phyloP scores from a whole-genome alignment of 2,797 vertebrate genomes.

The Sebastes melanostomus region DNA sequence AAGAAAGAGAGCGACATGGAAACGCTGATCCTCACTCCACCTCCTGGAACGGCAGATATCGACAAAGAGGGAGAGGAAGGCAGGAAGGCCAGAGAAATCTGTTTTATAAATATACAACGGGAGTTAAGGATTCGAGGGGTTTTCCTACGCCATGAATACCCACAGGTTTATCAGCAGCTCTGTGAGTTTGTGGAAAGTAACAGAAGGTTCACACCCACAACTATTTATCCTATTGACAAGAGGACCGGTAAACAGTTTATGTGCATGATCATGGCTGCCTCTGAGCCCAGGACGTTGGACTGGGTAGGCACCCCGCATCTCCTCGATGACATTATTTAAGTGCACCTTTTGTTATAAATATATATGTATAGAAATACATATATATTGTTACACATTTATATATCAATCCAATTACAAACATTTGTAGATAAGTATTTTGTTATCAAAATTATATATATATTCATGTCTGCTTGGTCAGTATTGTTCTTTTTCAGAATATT shows the following conservation, averaged over 20 bases:
- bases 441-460: constrained; percentile 68
- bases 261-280: constrained; percentile 99
- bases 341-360: constrained; percentile 76
- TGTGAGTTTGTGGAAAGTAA: constrained; percentile 97
- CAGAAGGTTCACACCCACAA: constrained; percentile 95
- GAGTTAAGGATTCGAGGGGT: constrained; percentile 95
- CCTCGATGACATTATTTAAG: constrained; percentile 95
- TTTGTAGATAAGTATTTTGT: constrained; percentile 85
- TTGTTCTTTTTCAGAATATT: constrained; percentile 77
- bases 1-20: constrained; percentile 94
- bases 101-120: constrained; percentile 97
- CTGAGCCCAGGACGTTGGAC: constrained; percentile 95
- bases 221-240: constrained; percentile 97
- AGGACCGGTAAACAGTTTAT: constrained; percentile 98
- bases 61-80: constrained; percentile 96
- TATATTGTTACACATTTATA: constrained; percentile 82
- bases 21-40: constrained; percentile 95
- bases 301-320: constrained; percentile 98
- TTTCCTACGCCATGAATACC: constrained; percentile 95
- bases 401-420: constrained; percentile 75
- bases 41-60: constrained; percentile 92
- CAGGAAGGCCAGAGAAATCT: constrained; percentile 93
- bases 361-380: constrained; percentile 78
- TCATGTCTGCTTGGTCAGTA: constrained; percentile 74
- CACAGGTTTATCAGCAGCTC: constrained; percentile 94